Evolutionary conservation across 2,797 vertebrate species (phyloP).

Genomic region (Xiphorhynchus erythropygius): DNA sequence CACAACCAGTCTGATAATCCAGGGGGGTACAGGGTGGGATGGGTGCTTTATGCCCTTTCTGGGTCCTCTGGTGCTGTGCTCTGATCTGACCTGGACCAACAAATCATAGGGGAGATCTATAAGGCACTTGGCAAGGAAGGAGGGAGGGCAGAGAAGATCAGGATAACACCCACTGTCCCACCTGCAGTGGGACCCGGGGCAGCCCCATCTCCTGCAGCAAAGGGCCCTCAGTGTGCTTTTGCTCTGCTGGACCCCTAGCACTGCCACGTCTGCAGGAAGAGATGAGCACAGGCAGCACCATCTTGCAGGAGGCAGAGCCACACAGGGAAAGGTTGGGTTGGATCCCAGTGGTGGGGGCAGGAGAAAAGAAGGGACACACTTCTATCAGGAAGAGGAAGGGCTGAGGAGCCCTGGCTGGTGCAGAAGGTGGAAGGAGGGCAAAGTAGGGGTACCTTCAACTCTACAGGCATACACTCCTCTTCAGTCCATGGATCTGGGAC

Average conservation of each 20-base stretch:
- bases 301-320: background rate
- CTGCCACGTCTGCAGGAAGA: background rate
- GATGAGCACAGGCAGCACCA: background rate
- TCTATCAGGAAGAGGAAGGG: background rate
- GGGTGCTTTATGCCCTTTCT: background rate
- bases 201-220: background rate
- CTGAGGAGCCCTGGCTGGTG: background rate
- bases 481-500: background rate
- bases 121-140: background rate
- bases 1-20: background rate
- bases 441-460: background rate
- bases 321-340: background rate
- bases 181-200: background rate
- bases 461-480: background rate
- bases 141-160: background rate
- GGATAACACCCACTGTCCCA: background rate
- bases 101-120: background rate
- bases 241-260: background rate
- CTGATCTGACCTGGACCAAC: background rate
- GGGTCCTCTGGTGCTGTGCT: background rate
- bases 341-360: background rate
- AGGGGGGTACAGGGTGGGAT: background rate
- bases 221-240: background rate
- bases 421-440: background rate
- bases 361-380: background rate